Evolutionary conservation across 2,113 vertebrate genomes (phyloP).

Genomic region (Telmatochromis brachygnathus): DNA sequence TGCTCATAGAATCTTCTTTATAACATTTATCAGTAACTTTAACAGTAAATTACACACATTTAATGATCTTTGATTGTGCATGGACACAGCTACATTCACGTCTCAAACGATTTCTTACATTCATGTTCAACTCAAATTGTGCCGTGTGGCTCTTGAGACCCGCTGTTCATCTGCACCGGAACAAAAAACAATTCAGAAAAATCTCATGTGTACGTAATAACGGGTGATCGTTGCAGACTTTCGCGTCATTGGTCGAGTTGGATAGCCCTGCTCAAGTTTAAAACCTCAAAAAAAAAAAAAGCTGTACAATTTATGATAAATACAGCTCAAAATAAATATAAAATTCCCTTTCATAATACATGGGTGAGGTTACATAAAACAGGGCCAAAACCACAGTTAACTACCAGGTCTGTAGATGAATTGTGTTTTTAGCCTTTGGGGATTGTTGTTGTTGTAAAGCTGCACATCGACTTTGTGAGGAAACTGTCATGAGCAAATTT

Average conservation of each 20-base stretch:
- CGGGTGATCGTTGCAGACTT: neutral
- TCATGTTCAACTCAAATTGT: neutral
- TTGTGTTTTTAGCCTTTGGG: neutral
- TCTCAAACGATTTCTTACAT: neutral
- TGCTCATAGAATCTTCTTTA: neutral
- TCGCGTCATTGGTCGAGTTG: neutral
- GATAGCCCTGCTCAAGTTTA: neutral
- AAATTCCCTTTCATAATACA: neutral
- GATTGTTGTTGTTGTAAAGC: neutral
- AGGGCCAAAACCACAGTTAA: neutral
- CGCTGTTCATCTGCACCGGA: rapidly evolving
- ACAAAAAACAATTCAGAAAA: neutral
- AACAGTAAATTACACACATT: neutral
- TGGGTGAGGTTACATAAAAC: neutral
- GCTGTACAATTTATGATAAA: neutral
- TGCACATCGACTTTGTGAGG: neutral
- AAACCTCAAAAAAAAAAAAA: neutral
- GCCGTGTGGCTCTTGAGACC: neutral
- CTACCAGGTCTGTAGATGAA: neutral
- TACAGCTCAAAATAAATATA: neutral
- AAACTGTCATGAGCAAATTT: neutral
- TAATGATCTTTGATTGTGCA: neutral
- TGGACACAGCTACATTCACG: constrained; percentile 4
- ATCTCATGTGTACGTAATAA: neutral
- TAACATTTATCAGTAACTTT: neutral